Conservation (phyloP, 2,113 vertebrate species). For the Heteronetta atricapilla region DNA sequence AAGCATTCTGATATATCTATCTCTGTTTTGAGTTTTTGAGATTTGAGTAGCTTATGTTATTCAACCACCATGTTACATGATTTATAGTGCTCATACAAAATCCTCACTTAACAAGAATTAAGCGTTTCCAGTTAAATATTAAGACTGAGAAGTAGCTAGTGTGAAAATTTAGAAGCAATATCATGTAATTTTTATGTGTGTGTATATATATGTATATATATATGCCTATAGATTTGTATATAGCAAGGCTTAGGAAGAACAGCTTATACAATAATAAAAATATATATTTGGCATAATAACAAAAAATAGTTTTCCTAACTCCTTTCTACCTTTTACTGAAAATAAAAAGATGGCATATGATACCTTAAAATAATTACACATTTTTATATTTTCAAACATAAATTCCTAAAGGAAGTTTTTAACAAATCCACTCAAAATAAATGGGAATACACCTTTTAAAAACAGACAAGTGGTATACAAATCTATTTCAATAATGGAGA, state of each 20-base stretch:
- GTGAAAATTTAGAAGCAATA: background rate
- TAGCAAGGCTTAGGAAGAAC: background rate
- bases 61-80: background rate
- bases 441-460: background rate
- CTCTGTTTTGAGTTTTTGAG: background rate
- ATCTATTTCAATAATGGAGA: background rate
- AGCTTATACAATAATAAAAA: background rate
- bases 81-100: background rate
- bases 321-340: background rate
- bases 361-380: background rate
- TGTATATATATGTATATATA: accelerated
- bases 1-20: background rate
- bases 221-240: background rate
- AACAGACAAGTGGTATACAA: background rate
- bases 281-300: background rate
- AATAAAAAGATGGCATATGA: background rate
- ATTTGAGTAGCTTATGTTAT: background rate
- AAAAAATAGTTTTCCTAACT: background rate
- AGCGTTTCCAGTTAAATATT: background rate
- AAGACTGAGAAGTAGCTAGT: background rate
- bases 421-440: background rate
- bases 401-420: background rate
- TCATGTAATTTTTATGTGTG: background rate
- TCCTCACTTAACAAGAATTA: background rate
- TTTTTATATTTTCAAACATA: background rate